A percentile compares a stretch with the other conserved stretches of the same genome.
Conservation (phyloP, 2,797 vertebrate species). For the Taenioides sp. region DNA sequence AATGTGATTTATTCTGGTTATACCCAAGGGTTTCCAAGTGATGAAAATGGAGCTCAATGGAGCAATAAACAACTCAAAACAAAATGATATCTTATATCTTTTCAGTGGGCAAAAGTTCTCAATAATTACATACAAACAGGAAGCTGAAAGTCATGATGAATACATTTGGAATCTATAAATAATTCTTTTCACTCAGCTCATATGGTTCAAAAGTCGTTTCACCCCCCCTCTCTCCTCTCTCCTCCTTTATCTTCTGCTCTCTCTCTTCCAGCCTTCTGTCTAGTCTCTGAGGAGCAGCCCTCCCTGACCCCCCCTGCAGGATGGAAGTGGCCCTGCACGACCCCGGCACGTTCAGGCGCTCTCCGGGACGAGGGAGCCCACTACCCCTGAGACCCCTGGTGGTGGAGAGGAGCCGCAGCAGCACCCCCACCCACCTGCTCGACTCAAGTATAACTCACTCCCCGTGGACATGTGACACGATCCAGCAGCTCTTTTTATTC, state of each 20-base stretch:
- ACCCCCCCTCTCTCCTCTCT: neutral
- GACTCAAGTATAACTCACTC: slow-evolving; percentile 81
- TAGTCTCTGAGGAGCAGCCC: slow-evolving; percentile 22
- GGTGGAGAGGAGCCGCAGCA: slow-evolving; percentile 67
- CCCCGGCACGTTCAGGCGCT: slow-evolving; percentile 30
- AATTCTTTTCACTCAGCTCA: neutral
- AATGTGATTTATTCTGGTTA: too few species aligned
- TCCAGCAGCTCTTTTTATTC: neutral
- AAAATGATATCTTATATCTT: too few species aligned
- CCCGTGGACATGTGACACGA: neutral
- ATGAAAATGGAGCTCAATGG: too few species aligned
- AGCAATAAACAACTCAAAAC: too few species aligned
- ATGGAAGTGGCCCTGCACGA: slow-evolving; percentile 78
- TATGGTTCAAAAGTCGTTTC: neutral
- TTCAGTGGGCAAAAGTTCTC: too few species aligned
- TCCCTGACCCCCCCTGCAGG: slow-evolving; percentile 28
- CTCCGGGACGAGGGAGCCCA: slow-evolving; percentile 56
- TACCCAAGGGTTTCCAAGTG: too few species aligned
- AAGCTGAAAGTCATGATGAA: neutral
- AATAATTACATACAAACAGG: too few species aligned
- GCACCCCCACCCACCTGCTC: slow-evolving; percentile 82
- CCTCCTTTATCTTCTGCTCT: neutral
- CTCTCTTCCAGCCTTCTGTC: slow-evolving; percentile 28
- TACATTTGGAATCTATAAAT: neutral
- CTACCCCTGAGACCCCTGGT: slow-evolving; percentile 80